Percentiles rank a stretch among this genome's conserved stretches.
Evolutionary conservation across 2,888 invertebrate species (phyloP).

Genomic region (Palloptera scutellata): DNA sequence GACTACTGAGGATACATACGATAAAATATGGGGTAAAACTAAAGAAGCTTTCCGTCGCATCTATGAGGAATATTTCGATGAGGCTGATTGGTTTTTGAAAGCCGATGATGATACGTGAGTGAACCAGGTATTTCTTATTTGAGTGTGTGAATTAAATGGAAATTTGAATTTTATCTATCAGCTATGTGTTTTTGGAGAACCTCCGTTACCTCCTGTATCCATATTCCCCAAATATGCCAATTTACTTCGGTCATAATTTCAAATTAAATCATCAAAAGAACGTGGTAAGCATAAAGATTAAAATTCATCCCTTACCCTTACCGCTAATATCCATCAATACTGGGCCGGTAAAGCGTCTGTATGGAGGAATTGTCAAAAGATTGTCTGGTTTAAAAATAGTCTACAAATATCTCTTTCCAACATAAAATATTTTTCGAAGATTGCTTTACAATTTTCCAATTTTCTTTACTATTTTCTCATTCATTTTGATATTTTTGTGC

Average conservation of each 20-base stretch:
- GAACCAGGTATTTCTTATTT: neutral
- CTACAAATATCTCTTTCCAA: too few species aligned
- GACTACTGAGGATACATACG: constrained; percentile 75
- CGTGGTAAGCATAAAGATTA: too few species aligned
- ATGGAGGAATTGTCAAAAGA: too few species aligned
- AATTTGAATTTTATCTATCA: neutral
- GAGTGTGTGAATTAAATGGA: too few species aligned
- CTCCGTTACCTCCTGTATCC: constrained; percentile 83
- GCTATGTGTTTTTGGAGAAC: constrained; percentile 84
- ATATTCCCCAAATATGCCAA: constrained; percentile 73
- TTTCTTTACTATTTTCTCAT: too few species aligned
- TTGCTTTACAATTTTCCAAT: too few species aligned
- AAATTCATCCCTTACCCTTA: too few species aligned
- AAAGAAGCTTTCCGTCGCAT: constrained; percentile 90
- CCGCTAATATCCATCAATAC: too few species aligned
- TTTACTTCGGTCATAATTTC: constrained; percentile 90
- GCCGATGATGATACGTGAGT: constrained; percentile 98
- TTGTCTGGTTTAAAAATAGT: too few species aligned
- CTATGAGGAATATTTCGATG: constrained; percentile 79
- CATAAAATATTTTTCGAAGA: too few species aligned
- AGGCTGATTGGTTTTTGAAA: constrained; percentile 97
- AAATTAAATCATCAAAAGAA: constrained; percentile 65
- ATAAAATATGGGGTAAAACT: constrained; percentile 95
- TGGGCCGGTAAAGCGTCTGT: too few species aligned
- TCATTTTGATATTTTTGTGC: too few species aligned